Evolutionary conservation across 2,888 invertebrate genomes (phyloP).

Genomic region (Melieria omissa): DNA sequence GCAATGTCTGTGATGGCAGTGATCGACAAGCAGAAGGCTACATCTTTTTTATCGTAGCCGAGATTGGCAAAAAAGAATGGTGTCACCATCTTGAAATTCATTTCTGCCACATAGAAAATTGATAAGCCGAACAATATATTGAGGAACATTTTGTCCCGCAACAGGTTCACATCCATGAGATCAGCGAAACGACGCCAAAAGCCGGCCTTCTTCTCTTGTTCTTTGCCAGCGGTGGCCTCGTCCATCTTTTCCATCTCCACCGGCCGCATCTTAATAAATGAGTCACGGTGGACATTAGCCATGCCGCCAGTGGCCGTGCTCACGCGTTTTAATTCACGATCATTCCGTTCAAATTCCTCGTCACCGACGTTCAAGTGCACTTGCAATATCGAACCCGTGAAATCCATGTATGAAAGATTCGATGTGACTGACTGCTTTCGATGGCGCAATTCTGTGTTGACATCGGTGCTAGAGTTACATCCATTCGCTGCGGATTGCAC

Average conservation of each 20-base stretch:
- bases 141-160: constrained; percentile 78
- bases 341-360: constrained; percentile 64
- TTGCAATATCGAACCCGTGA: constrained; percentile 79
- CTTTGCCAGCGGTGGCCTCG: constrained; percentile 46
- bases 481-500: constrained; percentile 59
- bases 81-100: constrained; percentile 80
- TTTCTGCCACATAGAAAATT: constrained; percentile 79
- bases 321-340: constrained; percentile 64
- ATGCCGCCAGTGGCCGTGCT: constrained; percentile 62
- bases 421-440: constrained; percentile 77
- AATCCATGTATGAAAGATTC: constrained; percentile 79
- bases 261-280: constrained; percentile 65
- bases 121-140: constrained; percentile 79
- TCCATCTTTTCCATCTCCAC: constrained; percentile 58
- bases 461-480: constrained; percentile 68
- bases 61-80: constrained; percentile 75
- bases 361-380: constrained; percentile 73
- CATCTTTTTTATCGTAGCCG: constrained; percentile 74
- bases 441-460: constrained; percentile 66
- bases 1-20: constrained; percentile 81
- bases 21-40: constrained; percentile 79
- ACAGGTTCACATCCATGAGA: constrained; percentile 77
- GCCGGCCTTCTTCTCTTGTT: constrained; percentile 59
- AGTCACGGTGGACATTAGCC: constrained; percentile 59
- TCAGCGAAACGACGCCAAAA: constrained; percentile 72